Percentiles rank a stretch among this genome's conserved stretches.
Evolutionary conservation across 2,113 vertebrate genomes (phyloP).

Genomic region (Microcebus lehilahytsara): DNA sequence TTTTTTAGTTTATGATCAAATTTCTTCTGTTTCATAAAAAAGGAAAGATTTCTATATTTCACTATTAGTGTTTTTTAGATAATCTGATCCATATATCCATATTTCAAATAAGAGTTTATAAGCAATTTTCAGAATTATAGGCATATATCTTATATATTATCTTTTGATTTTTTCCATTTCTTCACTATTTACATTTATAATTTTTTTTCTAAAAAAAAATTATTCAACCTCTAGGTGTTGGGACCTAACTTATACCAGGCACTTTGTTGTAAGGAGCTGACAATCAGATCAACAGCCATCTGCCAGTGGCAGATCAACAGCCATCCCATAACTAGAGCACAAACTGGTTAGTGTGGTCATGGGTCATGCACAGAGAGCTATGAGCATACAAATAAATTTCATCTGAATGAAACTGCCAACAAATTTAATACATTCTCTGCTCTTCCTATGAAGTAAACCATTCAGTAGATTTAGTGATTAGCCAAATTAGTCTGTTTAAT

Average conservation of each 20-base stretch:
- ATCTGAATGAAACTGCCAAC: not conserved
- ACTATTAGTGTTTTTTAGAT: not conserved
- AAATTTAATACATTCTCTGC: not conserved
- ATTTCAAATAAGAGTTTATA: not conserved
- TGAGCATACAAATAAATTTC: not conserved
- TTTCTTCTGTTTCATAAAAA: slow-evolving; percentile 13
- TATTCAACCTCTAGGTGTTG: not conserved
- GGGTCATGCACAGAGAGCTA: not conserved
- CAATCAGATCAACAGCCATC: not conserved
- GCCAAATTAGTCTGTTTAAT: slow-evolving; percentile 1
- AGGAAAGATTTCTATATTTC: not conserved
- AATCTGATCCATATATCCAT: not conserved
- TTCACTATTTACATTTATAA: not conserved
- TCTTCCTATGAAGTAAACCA: not conserved
- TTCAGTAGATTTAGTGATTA: not conserved
- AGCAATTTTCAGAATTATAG: not conserved
- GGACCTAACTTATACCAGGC: not conserved
- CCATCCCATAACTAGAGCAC: not conserved
- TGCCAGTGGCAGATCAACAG: not conserved
- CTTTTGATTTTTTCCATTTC: not conserved
- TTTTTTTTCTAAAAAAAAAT: not conserved
- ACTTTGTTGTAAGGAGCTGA: not conserved
- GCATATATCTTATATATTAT: not conserved
- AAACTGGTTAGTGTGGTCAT: not conserved
- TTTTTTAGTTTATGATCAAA: not conserved